phyloP scores from a whole-genome alignment of 2,113 vertebrate species.

The Tor tambroides region DNA sequence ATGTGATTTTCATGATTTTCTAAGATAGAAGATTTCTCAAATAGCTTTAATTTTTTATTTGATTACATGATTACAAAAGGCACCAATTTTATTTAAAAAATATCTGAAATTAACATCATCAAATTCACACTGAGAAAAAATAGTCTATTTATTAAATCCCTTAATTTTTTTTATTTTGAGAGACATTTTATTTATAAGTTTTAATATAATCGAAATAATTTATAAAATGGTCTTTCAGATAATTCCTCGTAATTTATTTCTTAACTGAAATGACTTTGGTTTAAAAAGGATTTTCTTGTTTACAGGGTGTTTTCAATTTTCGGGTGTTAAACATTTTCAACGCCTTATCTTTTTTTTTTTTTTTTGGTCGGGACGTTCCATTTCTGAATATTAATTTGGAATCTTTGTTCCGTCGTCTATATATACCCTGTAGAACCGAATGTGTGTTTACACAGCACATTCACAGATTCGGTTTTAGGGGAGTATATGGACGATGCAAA shows the following conservation, averaged over 20 bases:
- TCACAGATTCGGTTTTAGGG: slow-evolving; percentile 99
- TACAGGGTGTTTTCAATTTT: background rate
- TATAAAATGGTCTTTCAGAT: background rate
- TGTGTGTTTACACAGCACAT: slow-evolving; percentile 86
- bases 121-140: background rate
- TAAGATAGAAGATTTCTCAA: background rate
- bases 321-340: no score
- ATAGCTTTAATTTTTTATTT: background rate
- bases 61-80: background rate
- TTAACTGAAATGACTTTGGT: background rate
- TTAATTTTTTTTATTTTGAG: background rate
- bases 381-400: background rate
- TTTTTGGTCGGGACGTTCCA: background rate
- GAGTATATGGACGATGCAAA: slow-evolving; percentile 99
- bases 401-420: slow-evolving; percentile 71
- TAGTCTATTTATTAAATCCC: background rate
- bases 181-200: background rate
- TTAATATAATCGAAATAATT: background rate
- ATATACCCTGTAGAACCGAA: slow-evolving; percentile 93
- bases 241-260: background rate
- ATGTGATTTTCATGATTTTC: background rate
- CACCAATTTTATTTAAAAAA: background rate
- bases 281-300: background rate
- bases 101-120: background rate
- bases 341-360: no score